A percentile compares a stretch with the other conserved stretches of the same genome.
Evolutionary conservation across 2,797 vertebrate genomes (phyloP).

Genomic region (Anomalospiza imberbis): DNA sequence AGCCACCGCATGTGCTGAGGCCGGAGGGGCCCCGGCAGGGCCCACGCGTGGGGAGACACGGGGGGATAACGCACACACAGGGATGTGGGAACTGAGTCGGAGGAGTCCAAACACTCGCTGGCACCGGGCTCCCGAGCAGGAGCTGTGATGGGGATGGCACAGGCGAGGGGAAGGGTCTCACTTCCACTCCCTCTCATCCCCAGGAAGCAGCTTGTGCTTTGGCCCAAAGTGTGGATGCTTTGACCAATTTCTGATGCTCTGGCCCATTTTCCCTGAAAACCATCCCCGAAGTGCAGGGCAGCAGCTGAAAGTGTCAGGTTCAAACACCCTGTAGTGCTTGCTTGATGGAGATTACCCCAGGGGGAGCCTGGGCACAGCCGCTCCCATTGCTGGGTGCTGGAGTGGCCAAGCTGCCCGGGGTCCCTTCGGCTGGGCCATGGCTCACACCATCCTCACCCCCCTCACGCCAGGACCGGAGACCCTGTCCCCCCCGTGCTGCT

Average conservation of each 20-base stretch:
- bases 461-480: neutral
- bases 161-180: neutral
- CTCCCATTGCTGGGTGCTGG: neutral
- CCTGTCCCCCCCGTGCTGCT: neutral
- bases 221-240: neutral
- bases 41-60: rapidly evolving
- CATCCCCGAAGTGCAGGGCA: neutral
- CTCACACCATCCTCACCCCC: neutral
- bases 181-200: neutral
- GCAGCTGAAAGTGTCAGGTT: neutral
- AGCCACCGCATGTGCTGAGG: neutral
- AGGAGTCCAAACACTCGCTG: rapidly evolving
- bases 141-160: neutral
- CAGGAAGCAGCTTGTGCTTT: neutral
- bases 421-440: neutral
- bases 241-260: neutral
- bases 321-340: neutral
- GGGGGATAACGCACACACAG: neutral
- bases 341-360: rapidly evolving
- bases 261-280: neutral
- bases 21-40: neutral
- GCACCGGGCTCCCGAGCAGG: rapidly evolving
- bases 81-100: neutral
- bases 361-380: neutral
- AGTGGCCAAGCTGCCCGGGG: rapidly evolving